Percentiles rank a stretch among this genome's conserved stretches.
phyloP scores from a whole-genome alignment of 2,113 vertebrate genomes.

The Telmatochromis sp. region DNA sequence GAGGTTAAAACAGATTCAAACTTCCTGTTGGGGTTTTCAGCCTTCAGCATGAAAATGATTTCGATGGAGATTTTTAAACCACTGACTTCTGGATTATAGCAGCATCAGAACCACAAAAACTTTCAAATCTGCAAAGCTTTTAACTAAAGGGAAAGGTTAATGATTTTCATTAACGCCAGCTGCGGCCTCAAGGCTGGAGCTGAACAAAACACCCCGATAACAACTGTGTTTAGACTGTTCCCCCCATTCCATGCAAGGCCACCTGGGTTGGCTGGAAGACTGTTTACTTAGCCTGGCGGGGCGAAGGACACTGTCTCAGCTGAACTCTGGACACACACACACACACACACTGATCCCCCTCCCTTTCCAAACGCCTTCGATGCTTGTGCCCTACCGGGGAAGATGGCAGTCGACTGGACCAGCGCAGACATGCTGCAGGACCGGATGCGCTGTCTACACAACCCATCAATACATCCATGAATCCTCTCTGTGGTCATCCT shows the following conservation, averaged over 20 bases:
- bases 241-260: rapidly evolving
- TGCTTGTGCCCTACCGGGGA: rapidly evolving
- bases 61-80: not conserved
- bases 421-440: rapidly evolving
- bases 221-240: not conserved
- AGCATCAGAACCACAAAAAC: not conserved
- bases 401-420: too few species aligned
- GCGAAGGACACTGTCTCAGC: not conserved
- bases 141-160: not conserved
- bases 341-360: too few species aligned
- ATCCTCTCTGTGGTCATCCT: too few species aligned
- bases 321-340: not conserved
- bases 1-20: not conserved
- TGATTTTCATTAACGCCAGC: not conserved
- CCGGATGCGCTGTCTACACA: too few species aligned
- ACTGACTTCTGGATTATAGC: not conserved
- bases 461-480: too few species aligned
- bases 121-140: rapidly evolving
- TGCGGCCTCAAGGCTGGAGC: not conserved
- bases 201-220: not conserved
- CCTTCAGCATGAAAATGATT: not conserved
- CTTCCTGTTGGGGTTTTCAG: not conserved
- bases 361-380: too few species aligned
- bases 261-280: not conserved
- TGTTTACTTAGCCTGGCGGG: rapidly evolving